These are phyloP conservation scores for Coremacera marginata DNA, from an alignment of 2,888 invertebrate species.

Conservation along the genomic window DNA sequence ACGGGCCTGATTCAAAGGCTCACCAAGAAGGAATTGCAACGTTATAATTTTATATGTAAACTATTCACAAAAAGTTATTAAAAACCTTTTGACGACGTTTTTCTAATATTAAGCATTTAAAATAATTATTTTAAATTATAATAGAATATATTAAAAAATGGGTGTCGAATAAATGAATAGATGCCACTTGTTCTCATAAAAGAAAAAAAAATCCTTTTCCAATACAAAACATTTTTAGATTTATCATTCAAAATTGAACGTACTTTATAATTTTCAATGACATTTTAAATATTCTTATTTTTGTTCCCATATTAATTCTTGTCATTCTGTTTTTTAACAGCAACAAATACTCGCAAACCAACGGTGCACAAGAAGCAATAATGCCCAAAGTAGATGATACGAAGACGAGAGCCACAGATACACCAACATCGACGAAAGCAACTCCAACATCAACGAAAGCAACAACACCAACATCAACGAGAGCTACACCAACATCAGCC, in stretches of 20 bases:
- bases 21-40: no score
- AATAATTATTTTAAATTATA: no score
- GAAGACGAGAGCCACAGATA: background rate
- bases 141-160: no score
- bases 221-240: no score
- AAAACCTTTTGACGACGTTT: no score
- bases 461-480: background rate
- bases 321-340: slow-evolving; percentile 41
- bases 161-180: no score
- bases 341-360: slow-evolving; percentile 49
- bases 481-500: slow-evolving; percentile 25
- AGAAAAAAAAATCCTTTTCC: no score
- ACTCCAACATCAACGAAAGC: background rate
- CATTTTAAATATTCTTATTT: slow-evolving; percentile 4
- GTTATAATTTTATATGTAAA: no score
- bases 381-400: background rate
- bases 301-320: background rate
- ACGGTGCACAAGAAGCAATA: slow-evolving; percentile 33
- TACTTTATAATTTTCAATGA: background rate
- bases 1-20: no score
- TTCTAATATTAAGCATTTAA: no score
- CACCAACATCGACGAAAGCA: background rate
- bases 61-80: no score
- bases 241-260: background rate
- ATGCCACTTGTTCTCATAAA: no score